Evolutionary conservation across 1,140 invertebrate genomes (phyloP), one percentile per base, ranked within the genome.

Genomic region (Drosophila serrata): DNA sequence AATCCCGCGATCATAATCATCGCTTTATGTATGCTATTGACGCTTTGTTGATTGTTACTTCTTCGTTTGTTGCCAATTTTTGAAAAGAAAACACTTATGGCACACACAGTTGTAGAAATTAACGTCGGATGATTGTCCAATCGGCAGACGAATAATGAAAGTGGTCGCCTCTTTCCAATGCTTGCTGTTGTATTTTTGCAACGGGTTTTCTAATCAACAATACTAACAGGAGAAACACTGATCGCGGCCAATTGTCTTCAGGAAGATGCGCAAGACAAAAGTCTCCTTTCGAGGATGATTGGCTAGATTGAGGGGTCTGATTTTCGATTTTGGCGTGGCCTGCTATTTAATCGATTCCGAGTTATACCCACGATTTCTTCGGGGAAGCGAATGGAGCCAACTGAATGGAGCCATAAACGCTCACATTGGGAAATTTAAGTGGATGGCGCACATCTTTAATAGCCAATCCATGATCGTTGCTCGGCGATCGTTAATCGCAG

Each of bases 61-160:
- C 35, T 49, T 24, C 15, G 49, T 6, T 22, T 46, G 3, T 67
- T 69, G 64, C 68, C 61, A 82, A 69, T 75, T 61, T 75, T 40
- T 37, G 57, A 56, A 60, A 60, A 43, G 40, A 70, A 51, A 68
- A 55, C 29, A 67, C 61, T 45, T 17, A 42, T 6, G 12, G 19
- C n/a, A 27, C 15, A 29, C 27, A 46, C 24, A 27, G 27, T 19
- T 13, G 11, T 13, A 42, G 7, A 58, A 24, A 58, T 31, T 40
- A 62, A 56, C 40, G 24, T 35, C 46, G 40, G 53, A 59, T 57
- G 63, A 76, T 82, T 76, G 81, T 79, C 79, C 81, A 84, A 82
- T 79, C 58, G 62, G 12, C 27, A 29, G 48, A 43, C 69, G 57
- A 84, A 77, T 84, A 84, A 84, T 84, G 81, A 84, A 84, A 84